Evolutionary conservation across 2,113 vertebrate species (phyloP).

Genomic region (Archilochus colubris): DNA sequence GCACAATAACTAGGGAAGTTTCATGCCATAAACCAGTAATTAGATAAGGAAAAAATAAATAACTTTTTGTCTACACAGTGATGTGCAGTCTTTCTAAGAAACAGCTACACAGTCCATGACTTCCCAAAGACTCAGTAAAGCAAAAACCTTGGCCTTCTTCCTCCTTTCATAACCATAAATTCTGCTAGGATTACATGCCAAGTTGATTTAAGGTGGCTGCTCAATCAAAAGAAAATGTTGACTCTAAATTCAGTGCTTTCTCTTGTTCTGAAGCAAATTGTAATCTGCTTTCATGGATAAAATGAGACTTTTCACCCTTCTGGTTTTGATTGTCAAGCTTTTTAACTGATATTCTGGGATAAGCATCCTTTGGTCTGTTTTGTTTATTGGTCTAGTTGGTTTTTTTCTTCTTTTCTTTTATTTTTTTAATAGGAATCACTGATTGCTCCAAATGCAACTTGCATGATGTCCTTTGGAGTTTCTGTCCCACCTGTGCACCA

Average conservation of each 20-base stretch:
- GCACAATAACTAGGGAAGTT: not conserved
- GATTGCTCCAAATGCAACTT: not conserved
- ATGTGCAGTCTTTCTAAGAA: not conserved
- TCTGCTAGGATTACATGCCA: slow-evolving; percentile 21
- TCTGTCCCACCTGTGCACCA: not conserved
- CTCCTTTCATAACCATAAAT: slow-evolving; percentile 43
- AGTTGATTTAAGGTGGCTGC: slow-evolving; percentile 51
- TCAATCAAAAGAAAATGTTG: slow-evolving; percentile 40
- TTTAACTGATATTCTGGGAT: not conserved
- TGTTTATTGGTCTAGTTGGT: not conserved
- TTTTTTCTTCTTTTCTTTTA: not conserved
- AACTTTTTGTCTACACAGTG: not conserved
- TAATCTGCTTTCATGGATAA: slow-evolving; percentile 17
- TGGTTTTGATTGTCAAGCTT: not conserved
- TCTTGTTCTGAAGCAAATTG: slow-evolving; percentile 34
- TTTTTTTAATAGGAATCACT: not conserved
- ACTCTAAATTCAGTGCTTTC: slow-evolving; percentile 38
- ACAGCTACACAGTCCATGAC: not conserved
- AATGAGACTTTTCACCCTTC: slow-evolving; percentile 24
- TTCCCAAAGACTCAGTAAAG: slow-evolving; percentile 39
- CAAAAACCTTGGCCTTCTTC: slow-evolving; percentile 24
- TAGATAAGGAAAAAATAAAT: not conserved
- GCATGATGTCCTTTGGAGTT: not conserved
- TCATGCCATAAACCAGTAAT: not conserved
- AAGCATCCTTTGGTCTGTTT: not conserved